Conservation (phyloP, 1,140 invertebrate species). For the Pseudomyrmex cubaensis region DNA sequence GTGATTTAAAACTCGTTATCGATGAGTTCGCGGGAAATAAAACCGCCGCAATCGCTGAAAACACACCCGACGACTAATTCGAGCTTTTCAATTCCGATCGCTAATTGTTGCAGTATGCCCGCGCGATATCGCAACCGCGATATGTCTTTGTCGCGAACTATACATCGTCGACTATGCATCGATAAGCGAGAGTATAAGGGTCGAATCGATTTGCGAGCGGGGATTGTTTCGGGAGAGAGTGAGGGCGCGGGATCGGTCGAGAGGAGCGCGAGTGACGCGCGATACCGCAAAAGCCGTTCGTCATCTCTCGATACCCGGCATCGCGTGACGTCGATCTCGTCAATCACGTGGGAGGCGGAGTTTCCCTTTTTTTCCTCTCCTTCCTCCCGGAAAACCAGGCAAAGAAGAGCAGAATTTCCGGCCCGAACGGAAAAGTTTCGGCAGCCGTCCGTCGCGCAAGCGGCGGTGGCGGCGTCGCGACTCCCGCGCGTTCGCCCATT, state of each 20-base stretch:
- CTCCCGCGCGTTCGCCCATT: conserved; percentile 25
- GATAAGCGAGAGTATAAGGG: background rate
- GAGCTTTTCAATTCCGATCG: conserved; percentile 5
- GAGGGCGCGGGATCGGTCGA: background rate
- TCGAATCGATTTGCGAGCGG: conserved; percentile 36
- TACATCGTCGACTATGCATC: conserved; percentile 23
- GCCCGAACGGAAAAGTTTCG: conserved; percentile 47
- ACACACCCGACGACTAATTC: background rate
- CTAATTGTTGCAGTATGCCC: conserved; percentile 22
- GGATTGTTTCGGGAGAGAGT: conserved; percentile 15
- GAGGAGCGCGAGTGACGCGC: conserved; percentile 16
- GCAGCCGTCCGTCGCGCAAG: background rate
- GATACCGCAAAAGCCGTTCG: conserved; percentile 58
- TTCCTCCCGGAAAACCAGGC: background rate
- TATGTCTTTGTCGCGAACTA: conserved; percentile 37
- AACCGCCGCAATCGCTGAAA: background rate
- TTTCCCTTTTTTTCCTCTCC: background rate
- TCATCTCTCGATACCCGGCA: conserved; percentile 64
- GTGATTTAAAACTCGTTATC: no score
- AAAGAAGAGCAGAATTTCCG: conserved; percentile 45
- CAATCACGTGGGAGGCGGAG: conserved; percentile 52
- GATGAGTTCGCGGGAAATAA: background rate
- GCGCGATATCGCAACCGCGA: background rate
- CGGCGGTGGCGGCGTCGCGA: conserved; percentile 4
- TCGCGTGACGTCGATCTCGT: conserved; percentile 62